These are phyloP conservation scores for Cheilosia urbana DNA, from an alignment of 2,888 invertebrate genomes.

Conservation along the genomic window DNA sequence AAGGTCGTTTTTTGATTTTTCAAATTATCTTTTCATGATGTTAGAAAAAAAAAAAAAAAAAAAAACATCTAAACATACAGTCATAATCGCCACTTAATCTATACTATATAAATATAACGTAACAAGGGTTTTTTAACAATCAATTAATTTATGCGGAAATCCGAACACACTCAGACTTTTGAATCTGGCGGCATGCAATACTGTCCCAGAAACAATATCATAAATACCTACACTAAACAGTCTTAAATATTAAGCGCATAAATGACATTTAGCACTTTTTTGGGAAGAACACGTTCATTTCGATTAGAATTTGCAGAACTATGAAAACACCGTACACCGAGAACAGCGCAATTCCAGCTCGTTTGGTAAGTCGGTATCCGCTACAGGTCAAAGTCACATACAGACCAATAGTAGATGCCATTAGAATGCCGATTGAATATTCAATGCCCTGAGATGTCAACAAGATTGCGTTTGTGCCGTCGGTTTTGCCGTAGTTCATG, in stretches of 20 bases:
- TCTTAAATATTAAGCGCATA: constrained; percentile 70
- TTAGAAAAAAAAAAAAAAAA: not conserved
- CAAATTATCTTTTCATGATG: not conserved
- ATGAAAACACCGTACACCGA: constrained; percentile 89
- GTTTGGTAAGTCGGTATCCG: constrained; percentile 88
- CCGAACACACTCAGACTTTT: not conserved
- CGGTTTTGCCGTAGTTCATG: constrained; percentile 84
- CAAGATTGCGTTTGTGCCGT: constrained; percentile 83
- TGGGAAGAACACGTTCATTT: constrained; percentile 89
- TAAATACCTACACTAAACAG: constrained; percentile 71
- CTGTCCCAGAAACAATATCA: constrained; percentile 40
- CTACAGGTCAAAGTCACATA: constrained; percentile 88
- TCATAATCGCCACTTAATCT: not conserved
- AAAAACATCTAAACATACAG: not conserved
- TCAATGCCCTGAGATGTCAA: constrained; percentile 92
- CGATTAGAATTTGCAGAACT: constrained; percentile 90
- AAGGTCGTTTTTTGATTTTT: constrained; percentile 1
- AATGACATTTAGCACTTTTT: constrained; percentile 74
- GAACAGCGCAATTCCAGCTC: constrained; percentile 88
- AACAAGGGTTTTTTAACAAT: not conserved
- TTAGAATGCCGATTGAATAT: constrained; percentile 91
- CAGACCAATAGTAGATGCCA: constrained; percentile 89
- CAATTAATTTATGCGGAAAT: not conserved
- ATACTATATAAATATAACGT: not conserved
- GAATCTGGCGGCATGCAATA: constrained; percentile 19